Evolutionary conservation across 2,888 invertebrate genomes (phyloP).

Genomic region (Mythimna ferrago): DNA sequence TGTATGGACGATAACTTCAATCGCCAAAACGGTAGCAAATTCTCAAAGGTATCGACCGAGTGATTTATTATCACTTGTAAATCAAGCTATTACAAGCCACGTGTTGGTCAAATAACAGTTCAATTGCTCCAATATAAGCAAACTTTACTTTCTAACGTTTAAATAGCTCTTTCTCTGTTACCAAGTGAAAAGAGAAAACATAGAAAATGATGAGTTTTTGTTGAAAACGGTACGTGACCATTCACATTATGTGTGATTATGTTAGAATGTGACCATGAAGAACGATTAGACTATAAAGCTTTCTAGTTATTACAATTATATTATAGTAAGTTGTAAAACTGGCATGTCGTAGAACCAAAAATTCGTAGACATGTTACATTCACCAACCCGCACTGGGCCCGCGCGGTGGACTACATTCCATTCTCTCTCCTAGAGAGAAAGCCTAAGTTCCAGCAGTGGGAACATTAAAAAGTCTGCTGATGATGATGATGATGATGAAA

Average conservation of each 20-base stretch:
- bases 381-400: no score
- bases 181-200: slow-evolving; percentile 71
- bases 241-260: slow-evolving; percentile 69
- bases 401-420: no score
- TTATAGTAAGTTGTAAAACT: not conserved
- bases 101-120: slow-evolving; percentile 35
- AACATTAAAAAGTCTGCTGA: no score
- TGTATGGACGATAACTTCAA: not conserved
- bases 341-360: no score
- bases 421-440: no score
- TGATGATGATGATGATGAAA: not conserved
- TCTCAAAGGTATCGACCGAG: slow-evolving; percentile 12
- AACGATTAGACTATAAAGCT: slow-evolving; percentile 41
- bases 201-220: slow-evolving; percentile 71
- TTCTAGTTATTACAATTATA: slow-evolving; percentile 52
- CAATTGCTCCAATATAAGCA: slow-evolving; percentile 55
- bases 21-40: slow-evolving; percentile 18
- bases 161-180: slow-evolving; percentile 79
- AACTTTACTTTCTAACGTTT: slow-evolving; percentile 77
- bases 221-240: slow-evolving; percentile 67
- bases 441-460: no score
- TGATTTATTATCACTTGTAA: slow-evolving; percentile 38
- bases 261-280: slow-evolving; percentile 57
- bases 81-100: slow-evolving; percentile 26
- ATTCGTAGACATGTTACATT: no score